Base-by-base conservation (phyloP, 2,113 vertebrate species). In the Andinoacara biseriatus region DNA sequence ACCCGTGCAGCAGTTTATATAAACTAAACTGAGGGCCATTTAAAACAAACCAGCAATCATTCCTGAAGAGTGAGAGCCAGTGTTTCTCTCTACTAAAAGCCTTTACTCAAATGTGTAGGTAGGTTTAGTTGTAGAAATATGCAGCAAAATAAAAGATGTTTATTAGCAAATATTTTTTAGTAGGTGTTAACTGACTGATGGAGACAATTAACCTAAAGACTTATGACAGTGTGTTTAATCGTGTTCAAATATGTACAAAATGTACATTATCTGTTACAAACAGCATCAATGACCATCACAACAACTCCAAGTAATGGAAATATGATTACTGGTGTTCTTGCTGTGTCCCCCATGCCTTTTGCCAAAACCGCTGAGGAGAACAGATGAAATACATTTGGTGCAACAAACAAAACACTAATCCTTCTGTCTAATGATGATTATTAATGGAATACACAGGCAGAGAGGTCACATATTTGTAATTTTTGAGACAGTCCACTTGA, bases 1-100 rank as follows among this genome's bases (percentile, higher is more conserved):
- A 92, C 90, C 85, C 60, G 38, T n/a, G 9, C 76, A 81, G 86
- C 61, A 86, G 84, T 79, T 90, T 56, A 76, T 75, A 76, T 92
- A 92, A 90, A 92, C 88, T 58, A 72, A 79, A 79, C 20, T 22
- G 49, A 80, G 79, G 58, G 85, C 83, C 88, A 88, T 84, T 87
- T 81, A 90, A 90, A 94, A 92, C 86, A 93, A 90, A 91, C 46
- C 72, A 63, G 89, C 76, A 76, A 85, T 92, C 88, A 89, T 60
- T 88, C 67, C 74, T 49, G 84, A 81, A 80, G 62, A 89, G 82
- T 89, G 85, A 89, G 72, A 81, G 56, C 78, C 82, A 85, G 76
- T 79, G 90, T 89, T 74, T 91, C 59, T 82, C 83, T 83, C 65
- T 54, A 67, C 82, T 83, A 35, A 35, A 13, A 13, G 43, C 15